These are phyloP conservation scores for Phyllotis vaccarum DNA, from an alignment of 2,797 vertebrate genomes.

Conservation along the genomic window DNA sequence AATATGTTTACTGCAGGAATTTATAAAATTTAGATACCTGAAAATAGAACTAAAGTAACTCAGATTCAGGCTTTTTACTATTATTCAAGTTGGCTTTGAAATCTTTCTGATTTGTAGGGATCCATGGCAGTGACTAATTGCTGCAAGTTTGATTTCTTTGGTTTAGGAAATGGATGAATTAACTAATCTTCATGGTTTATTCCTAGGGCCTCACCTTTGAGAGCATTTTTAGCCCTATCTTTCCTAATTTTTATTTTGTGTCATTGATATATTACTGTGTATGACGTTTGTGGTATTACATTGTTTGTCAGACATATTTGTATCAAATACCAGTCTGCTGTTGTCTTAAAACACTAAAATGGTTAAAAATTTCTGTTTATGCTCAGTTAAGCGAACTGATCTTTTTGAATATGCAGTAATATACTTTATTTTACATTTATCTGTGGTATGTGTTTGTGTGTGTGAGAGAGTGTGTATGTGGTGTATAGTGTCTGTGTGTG, in stretches of 20 bases:
- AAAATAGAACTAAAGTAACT: conserved; percentile 33
- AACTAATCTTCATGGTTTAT: background rate
- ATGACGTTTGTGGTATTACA: background rate
- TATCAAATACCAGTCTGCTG: background rate
- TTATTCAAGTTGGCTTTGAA: conserved; percentile 45
- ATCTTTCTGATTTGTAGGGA: conserved; percentile 5
- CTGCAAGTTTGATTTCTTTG: conserved; percentile 38
- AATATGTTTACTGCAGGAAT: background rate
- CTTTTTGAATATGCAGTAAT: background rate
- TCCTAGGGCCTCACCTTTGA: background rate
- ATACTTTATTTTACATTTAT: background rate
- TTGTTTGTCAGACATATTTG: conserved; percentile 21
- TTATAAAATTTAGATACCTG: background rate
- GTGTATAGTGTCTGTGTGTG: background rate
- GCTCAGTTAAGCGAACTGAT: background rate
- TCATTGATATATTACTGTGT: background rate
- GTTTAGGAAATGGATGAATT: background rate
- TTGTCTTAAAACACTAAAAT: conserved; percentile 25
- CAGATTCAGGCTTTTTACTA: background rate
- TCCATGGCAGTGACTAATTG: background rate
- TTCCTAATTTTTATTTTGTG: conserved; percentile 8
- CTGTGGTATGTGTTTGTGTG: background rate
- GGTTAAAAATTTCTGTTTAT: background rate
- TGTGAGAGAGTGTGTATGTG: too few species aligned
- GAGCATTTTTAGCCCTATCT: background rate